phyloP scores from a whole-genome alignment of 2,113 vertebrate genomes.

The Melanostigma gelatinosum region DNA sequence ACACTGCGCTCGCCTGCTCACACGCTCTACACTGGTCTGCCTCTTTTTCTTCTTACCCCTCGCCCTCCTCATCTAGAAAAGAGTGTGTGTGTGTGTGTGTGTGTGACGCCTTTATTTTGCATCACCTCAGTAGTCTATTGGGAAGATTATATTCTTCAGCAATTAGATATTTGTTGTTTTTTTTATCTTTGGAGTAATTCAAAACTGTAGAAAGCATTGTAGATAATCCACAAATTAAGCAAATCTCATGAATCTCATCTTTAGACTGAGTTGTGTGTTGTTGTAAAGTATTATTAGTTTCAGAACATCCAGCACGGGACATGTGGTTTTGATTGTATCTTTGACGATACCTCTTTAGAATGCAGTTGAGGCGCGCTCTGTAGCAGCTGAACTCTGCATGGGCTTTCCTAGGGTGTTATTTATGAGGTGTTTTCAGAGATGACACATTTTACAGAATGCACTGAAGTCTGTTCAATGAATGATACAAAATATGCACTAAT shows the following conservation, averaged over 20 bases:
- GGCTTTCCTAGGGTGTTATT: slow-evolving; percentile 45
- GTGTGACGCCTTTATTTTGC: slow-evolving; percentile 32
- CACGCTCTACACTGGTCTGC: slow-evolving; percentile 25
- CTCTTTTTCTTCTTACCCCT: neutral
- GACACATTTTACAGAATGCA: slow-evolving; percentile 8
- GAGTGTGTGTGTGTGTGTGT: slow-evolving; percentile 20
- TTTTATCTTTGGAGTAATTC: neutral
- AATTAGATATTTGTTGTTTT: neutral
- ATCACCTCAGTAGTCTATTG: slow-evolving; percentile 40
- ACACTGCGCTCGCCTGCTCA: slow-evolving; percentile 38
- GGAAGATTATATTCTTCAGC: neutral
- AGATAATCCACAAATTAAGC: neutral
- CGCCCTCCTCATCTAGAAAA: slow-evolving; percentile 1
- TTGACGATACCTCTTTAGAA: slow-evolving; percentile 18
- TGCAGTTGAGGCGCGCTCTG: slow-evolving; percentile 41
- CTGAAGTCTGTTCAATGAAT: slow-evolving; percentile 26
- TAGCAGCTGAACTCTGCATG: slow-evolving; percentile 68
- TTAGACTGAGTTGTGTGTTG: slow-evolving; percentile 18
- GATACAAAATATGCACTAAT: slow-evolving; percentile 54
- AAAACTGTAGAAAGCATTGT: neutral
- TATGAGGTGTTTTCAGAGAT: slow-evolving; percentile 34
- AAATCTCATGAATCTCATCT: neutral
- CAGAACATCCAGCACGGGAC: neutral
- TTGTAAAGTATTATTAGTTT: neutral
- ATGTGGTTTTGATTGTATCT: neutral